Conservation (phyloP, 2,888 invertebrate species). For the Ecliptopera silaceata region DNA sequence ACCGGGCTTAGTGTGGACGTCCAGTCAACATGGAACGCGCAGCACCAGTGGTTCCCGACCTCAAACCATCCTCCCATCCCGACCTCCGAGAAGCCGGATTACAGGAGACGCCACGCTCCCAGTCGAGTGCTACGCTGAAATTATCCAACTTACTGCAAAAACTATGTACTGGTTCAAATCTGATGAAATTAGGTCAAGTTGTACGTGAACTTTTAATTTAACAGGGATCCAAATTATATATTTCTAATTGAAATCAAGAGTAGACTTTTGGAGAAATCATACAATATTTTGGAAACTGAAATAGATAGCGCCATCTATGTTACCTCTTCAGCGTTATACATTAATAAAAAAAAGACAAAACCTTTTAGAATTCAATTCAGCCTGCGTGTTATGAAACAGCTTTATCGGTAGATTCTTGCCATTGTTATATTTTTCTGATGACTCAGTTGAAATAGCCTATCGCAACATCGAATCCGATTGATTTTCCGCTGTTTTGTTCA, state of each 20-base stretch:
- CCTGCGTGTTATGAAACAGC: too few relatives aligned
- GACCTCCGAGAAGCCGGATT: constrained; percentile 98
- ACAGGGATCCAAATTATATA: neutral
- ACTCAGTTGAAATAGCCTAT: constrained; percentile 26
- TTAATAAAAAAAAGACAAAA: neutral
- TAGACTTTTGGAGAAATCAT: neutral
- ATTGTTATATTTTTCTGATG: constrained; percentile 7
- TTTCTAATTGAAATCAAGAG: neutral
- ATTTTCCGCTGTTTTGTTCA: constrained; percentile 32
- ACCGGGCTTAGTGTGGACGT: constrained; percentile 98
- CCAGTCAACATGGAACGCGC: constrained; percentile 88
- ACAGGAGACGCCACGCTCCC: constrained; percentile 99
- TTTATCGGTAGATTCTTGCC: neutral
- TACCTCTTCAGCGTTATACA: neutral
- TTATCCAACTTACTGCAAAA: constrained; percentile 28
- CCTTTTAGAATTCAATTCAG: too few relatives aligned
- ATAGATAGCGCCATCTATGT: constrained; percentile 19
- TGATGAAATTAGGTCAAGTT: neutral
- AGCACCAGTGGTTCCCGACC: constrained; percentile 78
- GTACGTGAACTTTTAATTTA: neutral
- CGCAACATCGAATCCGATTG: constrained; percentile 31
- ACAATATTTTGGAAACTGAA: neutral
- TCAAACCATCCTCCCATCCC: constrained; percentile 95
- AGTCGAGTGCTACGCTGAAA: constrained; percentile 73
- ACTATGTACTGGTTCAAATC: constrained; percentile 41